These are phyloP conservation scores for Apteryx owenii DNA, from an alignment of 2,113 vertebrate genomes.

Conservation along the genomic window DNA sequence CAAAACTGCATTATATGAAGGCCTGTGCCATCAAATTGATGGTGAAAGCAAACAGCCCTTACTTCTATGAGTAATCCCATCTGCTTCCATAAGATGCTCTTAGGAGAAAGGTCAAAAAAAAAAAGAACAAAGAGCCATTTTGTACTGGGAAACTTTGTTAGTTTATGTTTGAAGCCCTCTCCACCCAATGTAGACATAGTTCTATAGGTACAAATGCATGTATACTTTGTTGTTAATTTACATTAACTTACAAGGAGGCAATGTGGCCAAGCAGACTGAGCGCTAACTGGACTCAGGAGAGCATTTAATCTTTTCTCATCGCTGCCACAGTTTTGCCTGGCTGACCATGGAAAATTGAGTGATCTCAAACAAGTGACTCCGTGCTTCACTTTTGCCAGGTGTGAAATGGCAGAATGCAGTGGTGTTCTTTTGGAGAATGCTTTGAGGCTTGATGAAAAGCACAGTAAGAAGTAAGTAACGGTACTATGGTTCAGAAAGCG, in stretches of 20 bases:
- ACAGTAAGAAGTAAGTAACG: neutral
- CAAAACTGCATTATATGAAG: constrained; percentile 29
- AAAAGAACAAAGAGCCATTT: neutral
- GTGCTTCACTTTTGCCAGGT: neutral
- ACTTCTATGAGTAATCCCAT: constrained; percentile 25
- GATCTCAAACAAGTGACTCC: neutral
- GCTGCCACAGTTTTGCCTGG: neutral
- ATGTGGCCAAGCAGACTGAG: neutral
- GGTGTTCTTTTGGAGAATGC: neutral
- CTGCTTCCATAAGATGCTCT: constrained; percentile 1
- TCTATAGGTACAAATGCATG: neutral
- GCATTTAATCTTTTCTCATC: neutral
- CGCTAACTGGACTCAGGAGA: neutral
- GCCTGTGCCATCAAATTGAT: neutral
- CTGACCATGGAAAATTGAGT: neutral
- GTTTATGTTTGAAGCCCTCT: neutral
- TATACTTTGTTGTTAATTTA: neutral
- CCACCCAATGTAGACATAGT: neutral
- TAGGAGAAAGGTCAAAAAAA: neutral
- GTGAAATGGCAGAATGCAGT: neutral
- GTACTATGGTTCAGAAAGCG: neutral
- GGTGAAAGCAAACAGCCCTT: constrained; percentile 14
- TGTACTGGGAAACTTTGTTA: neutral
- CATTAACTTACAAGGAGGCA: neutral
- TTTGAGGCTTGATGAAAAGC: neutral